Evolutionary conservation across 37 sponge, comb jelly and placozoan species (phyloP).

Genomic region (Crambe crambe): DNA sequence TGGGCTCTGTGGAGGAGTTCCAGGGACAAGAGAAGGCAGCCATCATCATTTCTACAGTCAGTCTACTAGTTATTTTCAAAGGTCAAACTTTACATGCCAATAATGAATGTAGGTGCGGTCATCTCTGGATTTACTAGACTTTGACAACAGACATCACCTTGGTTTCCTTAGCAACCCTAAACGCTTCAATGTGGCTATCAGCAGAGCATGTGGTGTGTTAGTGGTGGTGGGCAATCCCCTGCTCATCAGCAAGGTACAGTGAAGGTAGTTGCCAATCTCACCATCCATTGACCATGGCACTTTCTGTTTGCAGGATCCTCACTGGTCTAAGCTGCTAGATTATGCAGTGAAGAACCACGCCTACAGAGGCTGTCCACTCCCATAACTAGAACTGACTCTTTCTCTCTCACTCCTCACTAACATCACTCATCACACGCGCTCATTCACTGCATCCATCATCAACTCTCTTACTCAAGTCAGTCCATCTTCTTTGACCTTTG

Average conservation of each 20-base stretch:
- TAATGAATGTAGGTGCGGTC: constrained; percentile 66
- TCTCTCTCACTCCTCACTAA: too few species aligned
- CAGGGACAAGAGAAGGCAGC: constrained; percentile 80
- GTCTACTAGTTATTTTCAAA: background rate
- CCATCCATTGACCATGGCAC: background rate
- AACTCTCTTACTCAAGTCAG: too few species aligned
- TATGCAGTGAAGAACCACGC: constrained; percentile 47
- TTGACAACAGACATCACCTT: constrained; percentile 45
- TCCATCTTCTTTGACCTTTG: too few species aligned
- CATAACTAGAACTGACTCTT: too few species aligned
- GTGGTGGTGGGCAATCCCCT: constrained; percentile 77
- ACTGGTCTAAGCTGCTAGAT: constrained; percentile 63
- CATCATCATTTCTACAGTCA: constrained; percentile 82
- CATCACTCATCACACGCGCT: too few species aligned
- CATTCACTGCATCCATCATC: too few species aligned
- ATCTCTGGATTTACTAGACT: constrained; percentile 8
- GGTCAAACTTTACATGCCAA: too few species aligned
- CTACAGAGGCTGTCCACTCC: constrained; percentile 71
- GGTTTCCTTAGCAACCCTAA: constrained; percentile 81
- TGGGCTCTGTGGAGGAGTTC: constrained; percentile 87
- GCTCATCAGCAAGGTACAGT: constrained; percentile 45
- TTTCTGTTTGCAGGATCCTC: constrained; percentile 29
- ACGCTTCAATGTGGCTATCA: constrained; percentile 86
- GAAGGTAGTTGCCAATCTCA: background rate
- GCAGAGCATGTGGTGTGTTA: constrained; percentile 69